Base-by-base conservation (phyloP, 2,797 vertebrate genomes). In the Champsocephalus gunnari region DNA sequence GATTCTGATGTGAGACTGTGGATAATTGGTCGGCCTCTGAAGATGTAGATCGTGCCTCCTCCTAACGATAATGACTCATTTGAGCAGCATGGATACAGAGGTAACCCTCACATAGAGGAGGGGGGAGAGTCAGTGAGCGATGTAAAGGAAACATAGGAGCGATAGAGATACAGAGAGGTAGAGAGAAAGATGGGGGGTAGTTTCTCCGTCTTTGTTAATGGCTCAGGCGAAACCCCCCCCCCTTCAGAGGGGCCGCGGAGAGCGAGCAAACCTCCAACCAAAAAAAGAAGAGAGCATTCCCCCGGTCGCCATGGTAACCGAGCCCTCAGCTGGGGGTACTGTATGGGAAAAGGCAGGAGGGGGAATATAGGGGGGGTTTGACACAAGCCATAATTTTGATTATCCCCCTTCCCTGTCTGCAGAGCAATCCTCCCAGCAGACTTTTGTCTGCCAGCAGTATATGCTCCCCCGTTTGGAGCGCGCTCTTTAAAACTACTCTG, bases 221-320 rank as follows among this genome's bases (percentile, higher is more conserved):
- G 84, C 75, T 80, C 57, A 34, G 66, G 66, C 76, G n/a, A 70
- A 82, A 57, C 54, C 14, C 64, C 21, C 51, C 54, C 43, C 49
- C 53, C 44, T 14, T n/a, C 7, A 19, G 48, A 10, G 12, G 73
- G 75, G 68, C 17, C 44, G 8, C 19, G 58, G 21, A 74, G 65
- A 81, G 63, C 19, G 49, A 77, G 65, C 71, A 57, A 66, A 79
- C 78, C 73, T 79, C 78, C 73, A 81, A 80, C 77, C 82, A 81
- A 81, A 75, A 62, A 59, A 65, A 72, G 74, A 72, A 44, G 73
- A 85, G 79, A 81, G 88, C 86, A 79, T 91, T 91, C 79, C 87
- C 64, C 44, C 0, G 83, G 92, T 93, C 93, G 76, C 90, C 83
- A 81, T 87, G 89, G 94, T 85, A 92, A 92, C 91, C 68, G 3